Percentiles rank a stretch among this genome's conserved stretches.
These are phyloP conservation scores for Opisthocomus hoazin DNA, from an alignment of 2,113 vertebrate species.

Conservation along the genomic window DNA sequence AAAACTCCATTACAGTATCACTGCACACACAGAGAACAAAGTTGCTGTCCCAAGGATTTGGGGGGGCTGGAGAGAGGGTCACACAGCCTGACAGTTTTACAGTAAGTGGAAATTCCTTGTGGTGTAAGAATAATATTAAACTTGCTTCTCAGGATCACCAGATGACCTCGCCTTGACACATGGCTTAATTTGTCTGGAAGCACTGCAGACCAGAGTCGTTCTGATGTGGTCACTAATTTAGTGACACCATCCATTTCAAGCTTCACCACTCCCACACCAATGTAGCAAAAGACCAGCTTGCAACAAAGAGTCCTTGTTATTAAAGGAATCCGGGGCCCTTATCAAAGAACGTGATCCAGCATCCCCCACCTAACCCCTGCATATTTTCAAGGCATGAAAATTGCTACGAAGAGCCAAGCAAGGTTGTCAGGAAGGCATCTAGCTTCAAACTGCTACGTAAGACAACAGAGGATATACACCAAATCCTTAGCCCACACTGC, in stretches of 20 bases:
- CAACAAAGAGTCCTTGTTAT: neutral
- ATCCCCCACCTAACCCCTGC: neutral
- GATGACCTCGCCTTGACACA: neutral
- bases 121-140: slow-evolving; percentile 17
- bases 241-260: neutral
- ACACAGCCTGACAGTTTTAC: neutral
- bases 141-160: slow-evolving; percentile 6
- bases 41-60: neutral
- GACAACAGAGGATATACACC: neutral
- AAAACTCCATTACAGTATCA: neutral
- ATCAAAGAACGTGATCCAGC: neutral
- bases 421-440: neutral
- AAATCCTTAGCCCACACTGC: neutral
- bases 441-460: neutral
- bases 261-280: neutral
- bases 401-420: neutral
- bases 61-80: too few species aligned
- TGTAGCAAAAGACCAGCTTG: neutral
- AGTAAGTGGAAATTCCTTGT: slow-evolving; percentile 29
- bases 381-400: neutral
- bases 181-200: neutral
- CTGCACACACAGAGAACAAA: neutral
- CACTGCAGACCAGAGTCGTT: neutral
- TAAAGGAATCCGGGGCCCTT: neutral
- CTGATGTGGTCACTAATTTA: slow-evolving; percentile 2